Conservation (phyloP, 92 coral and sea anemone species). For the Micromussa lordhowensis region DNA sequence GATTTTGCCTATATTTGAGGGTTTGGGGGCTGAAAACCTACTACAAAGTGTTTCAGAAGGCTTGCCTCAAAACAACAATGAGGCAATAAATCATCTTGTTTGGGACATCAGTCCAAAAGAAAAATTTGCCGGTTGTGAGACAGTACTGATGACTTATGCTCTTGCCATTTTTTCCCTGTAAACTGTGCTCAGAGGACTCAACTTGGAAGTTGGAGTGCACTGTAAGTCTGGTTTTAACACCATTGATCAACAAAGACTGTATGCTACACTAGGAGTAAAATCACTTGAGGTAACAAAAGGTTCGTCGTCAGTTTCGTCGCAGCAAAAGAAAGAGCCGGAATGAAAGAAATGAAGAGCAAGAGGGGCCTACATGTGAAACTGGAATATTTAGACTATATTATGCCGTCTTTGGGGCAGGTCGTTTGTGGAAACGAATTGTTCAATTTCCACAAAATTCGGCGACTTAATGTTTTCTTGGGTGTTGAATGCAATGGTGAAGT, state of each 20-base stretch:
- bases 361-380: constrained; percentile 56
- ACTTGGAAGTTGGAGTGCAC: constrained; percentile 37
- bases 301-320: constrained; percentile 45
- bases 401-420: constrained; percentile 28
- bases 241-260: constrained; percentile 49
- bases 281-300: constrained; percentile 37
- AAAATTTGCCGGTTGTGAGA: constrained; percentile 51
- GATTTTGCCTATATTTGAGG: too few species aligned
- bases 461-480: background rate
- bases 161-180: background rate
- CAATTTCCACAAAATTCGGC: constrained; percentile 25
- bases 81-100: constrained; percentile 62
- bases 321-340: constrained; percentile 40
- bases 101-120: constrained; percentile 62
- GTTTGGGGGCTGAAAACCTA: too few species aligned
- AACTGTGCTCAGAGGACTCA: background rate
- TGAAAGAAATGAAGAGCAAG: constrained; percentile 51
- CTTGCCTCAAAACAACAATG: constrained; percentile 37
- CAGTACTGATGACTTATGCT: constrained; percentile 13
- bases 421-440: constrained; percentile 24
- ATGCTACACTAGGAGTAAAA: constrained; percentile 55
- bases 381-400: constrained; percentile 50
- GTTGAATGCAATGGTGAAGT: background rate
- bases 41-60: too few species aligned
- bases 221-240: constrained; percentile 47